Conservation (phyloP, 1,140 invertebrate species). For the Thaumatotibia leucotreta region DNA sequence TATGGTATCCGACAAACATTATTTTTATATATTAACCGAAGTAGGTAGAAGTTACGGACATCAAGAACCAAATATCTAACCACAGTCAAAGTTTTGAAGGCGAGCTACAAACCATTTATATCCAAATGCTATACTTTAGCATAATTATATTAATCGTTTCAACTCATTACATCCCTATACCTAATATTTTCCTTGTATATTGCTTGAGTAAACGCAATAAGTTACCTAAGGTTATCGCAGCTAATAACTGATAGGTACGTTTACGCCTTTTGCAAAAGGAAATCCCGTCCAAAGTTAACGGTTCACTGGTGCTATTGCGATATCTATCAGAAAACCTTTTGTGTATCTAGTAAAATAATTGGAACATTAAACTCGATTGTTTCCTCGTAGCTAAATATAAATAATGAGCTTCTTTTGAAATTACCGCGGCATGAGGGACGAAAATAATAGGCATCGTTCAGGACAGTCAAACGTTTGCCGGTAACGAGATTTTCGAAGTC, state of each 20-base stretch:
- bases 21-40: too few relatives aligned
- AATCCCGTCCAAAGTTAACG: neutral
- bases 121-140: too few relatives aligned
- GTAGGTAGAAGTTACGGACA: too few relatives aligned
- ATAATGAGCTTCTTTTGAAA: neutral
- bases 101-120: too few relatives aligned
- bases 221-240: neutral
- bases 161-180: neutral
- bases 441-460: neutral
- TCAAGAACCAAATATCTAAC: too few relatives aligned
- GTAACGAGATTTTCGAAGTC: too few relatives aligned
- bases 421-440: too few relatives aligned
- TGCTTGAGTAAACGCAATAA: neutral
- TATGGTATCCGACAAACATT: too few relatives aligned
- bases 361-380: neutral
- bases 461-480: too few relatives aligned
- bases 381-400: neutral
- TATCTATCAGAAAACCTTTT: neutral
- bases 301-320: neutral
- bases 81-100: too few relatives aligned
- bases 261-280: neutral
- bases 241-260: neutral
- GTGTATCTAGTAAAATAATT: neutral
- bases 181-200: neutral
- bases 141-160: neutral